A percentile compares a stretch with the other conserved stretches of the same genome.
These are phyloP conservation scores for Homalodisca vitripennis DNA, from an alignment of 1,140 invertebrate species.

Conservation along the genomic window DNA sequence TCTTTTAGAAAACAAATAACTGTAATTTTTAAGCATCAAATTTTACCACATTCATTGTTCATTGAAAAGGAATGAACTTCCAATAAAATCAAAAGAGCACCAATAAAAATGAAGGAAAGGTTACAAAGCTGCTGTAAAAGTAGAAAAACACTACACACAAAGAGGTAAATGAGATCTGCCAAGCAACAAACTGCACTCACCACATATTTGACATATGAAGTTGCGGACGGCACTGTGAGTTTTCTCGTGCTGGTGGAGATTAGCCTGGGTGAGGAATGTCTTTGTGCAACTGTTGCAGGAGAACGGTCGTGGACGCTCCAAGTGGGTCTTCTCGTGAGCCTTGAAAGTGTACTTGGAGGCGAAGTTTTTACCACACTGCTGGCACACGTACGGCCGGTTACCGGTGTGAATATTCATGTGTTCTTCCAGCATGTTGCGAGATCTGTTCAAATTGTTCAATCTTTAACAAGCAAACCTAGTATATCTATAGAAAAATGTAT, in stretches of 20 bases:
- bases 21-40: too few relatives aligned
- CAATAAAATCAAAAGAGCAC: too few relatives aligned
- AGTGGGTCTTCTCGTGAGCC: constrained; percentile 72
- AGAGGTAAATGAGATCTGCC: too few relatives aligned
- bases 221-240: constrained; percentile 69
- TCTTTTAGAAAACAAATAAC: too few relatives aligned
- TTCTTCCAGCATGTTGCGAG: constrained; percentile 64
- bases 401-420: constrained; percentile 71
- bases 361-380: constrained; percentile 67
- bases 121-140: too few relatives aligned
- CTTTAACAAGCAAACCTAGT: neutral
- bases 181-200: constrained; percentile 51
- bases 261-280: constrained; percentile 71
- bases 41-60: too few relatives aligned
- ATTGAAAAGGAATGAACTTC: too few relatives aligned
- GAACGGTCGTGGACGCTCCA: constrained; percentile 64
- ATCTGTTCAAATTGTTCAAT: constrained; percentile 50
- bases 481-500: too few relatives aligned
- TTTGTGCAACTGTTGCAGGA: constrained; percentile 68
- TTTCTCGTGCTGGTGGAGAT: constrained; percentile 68
- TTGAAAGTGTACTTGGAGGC: constrained; percentile 75
- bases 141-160: too few relatives aligned
- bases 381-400: constrained; percentile 63
- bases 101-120: too few relatives aligned
- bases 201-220: constrained; percentile 68